Percentiles rank a stretch among this genome's conserved stretches.
Evolutionary conservation across 2,797 vertebrate species (phyloP).

Genomic region (Gymnothorax javanicus): DNA sequence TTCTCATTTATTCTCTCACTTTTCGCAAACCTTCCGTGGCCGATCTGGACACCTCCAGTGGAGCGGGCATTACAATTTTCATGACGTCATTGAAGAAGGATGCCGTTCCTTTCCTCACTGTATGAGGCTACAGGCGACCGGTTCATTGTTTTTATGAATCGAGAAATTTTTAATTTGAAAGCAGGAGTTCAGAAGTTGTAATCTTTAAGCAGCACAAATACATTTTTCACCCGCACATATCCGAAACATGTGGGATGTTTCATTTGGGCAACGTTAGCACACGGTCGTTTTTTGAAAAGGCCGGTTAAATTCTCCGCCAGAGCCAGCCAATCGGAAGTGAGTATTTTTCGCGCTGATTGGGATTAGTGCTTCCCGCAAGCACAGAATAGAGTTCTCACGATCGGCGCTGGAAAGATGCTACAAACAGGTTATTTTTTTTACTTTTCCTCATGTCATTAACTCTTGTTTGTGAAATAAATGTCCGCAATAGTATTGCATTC

Average conservation of each 20-base stretch:
- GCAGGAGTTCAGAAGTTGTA: slow-evolving; percentile 9
- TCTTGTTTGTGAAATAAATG: neutral
- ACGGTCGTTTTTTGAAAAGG: slow-evolving; percentile 80
- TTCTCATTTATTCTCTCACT: too few species aligned
- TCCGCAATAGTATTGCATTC: neutral
- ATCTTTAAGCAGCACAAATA: neutral
- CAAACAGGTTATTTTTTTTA: slow-evolving; percentile 61
- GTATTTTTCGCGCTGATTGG: slow-evolving; percentile 96
- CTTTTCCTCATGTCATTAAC: slow-evolving; percentile 43
- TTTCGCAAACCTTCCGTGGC: too few species aligned
- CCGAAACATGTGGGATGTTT: slow-evolving; percentile 36
- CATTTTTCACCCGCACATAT: neutral
- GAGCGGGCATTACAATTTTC: neutral
- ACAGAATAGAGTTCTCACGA: slow-evolving; percentile 69
- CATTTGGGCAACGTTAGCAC: slow-evolving; percentile 25
- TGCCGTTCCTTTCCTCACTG: slow-evolving; percentile 43
- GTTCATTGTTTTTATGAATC: slow-evolving; percentile 19
- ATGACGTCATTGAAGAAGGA: slow-evolving; percentile 53
- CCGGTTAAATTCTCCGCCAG: slow-evolving; percentile 76
- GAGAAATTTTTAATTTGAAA: slow-evolving; percentile 16
- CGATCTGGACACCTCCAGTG: slow-evolving; percentile 15
- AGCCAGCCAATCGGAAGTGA: slow-evolving; percentile 86
- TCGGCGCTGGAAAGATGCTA: slow-evolving; percentile 55
- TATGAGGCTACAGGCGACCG: slow-evolving; percentile 39
- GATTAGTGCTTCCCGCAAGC: slow-evolving; percentile 78